Base-by-base conservation (phyloP, 2,113 vertebrate species). In the Centropus bengalensis region DNA sequence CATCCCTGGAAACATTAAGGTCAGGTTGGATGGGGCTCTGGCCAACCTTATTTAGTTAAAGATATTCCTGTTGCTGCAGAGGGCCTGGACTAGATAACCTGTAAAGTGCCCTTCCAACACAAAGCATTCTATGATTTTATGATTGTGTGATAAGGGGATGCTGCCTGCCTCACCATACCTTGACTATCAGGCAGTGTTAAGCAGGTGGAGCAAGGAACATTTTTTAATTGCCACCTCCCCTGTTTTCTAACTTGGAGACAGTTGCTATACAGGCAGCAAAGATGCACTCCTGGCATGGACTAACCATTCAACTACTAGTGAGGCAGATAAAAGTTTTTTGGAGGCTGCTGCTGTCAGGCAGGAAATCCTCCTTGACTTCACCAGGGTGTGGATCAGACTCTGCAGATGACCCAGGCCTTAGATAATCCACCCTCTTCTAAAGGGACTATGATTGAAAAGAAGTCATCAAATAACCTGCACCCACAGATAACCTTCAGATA, bases 391-490 rank as follows among this genome's bases (percentile, higher is more conserved):
- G 64, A 93, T 74, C 80, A 94, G 45, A 60, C 59, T 77, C 32
- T 32, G 23, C 10, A 66, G 82, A 59, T 86, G 60, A 92, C 55
- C 33, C 55, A 83, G 21, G 10, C 26, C 59, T 83, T 63, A 69
- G 55, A 74, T 81, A 80, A 91, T 62, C 85, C 24, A n/a, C 36
- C 32, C 26, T 94, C 73, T 81, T 95, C 38, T 92, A 71, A 83
- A 88, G 16, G 26, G 21, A 28, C 42, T 59, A 19, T 2, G 16
- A 30, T 0, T 70, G 47, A 86, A 86, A 73, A 84, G 38, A 79
- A 83, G 22, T 47, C 33, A 75, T 88, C 42, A 64, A 47, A 74
- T 83, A 78, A 63, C 68, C 68, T 90, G 60, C 42, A 74, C 44
- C 18, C 56, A 55, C 51, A 78, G 90, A 81, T 67, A 91, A 74